Percentiles rank a stretch among this genome's conserved stretches.
phyloP scores from a whole-genome alignment of 1,140 invertebrate species.

The Onthophagus taurus region DNA sequence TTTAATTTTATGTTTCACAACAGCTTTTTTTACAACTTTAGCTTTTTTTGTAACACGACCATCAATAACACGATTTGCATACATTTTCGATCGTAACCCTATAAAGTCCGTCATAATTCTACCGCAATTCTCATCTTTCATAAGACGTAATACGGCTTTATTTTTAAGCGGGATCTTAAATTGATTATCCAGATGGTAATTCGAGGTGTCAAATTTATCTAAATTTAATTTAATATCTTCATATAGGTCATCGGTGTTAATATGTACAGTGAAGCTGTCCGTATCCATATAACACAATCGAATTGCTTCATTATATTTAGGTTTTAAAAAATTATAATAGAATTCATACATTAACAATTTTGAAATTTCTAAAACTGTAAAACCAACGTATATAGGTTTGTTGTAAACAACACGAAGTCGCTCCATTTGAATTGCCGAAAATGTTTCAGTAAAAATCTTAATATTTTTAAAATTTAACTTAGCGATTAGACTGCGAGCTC shows the following conservation, averaged over 20 bases:
- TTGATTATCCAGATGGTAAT: neutral
- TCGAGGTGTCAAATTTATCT: slow-evolving; percentile 31
- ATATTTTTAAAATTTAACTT: no score
- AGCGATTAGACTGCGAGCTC: no score
- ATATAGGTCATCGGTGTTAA: slow-evolving; percentile 14
- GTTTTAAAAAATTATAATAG: slow-evolving; percentile 13
- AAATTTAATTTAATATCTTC: slow-evolving; percentile 37
- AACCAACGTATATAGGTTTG: no score
- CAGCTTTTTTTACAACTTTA: slow-evolving; percentile 3
- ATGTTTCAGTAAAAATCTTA: no score
- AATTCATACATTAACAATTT: slow-evolving; percentile 24
- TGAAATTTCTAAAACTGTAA: slow-evolving; percentile 33
- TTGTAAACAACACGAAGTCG: no score
- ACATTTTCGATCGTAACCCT: slow-evolving; percentile 3
- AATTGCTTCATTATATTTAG: neutral
- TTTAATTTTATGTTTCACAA: slow-evolving; percentile 1
- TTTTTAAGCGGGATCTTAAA: slow-evolving; percentile 1
- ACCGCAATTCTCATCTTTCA: slow-evolving; percentile 6
- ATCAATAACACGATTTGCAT: neutral
- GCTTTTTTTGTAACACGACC: neutral
- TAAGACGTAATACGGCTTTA: neutral
- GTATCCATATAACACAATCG: slow-evolving; percentile 1
- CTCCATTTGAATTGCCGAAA: no score
- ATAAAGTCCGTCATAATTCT: slow-evolving; percentile 1
- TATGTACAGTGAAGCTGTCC: slow-evolving; percentile 12